Percentiles rank a stretch among this genome's conserved stretches.
Conservation (phyloP, 2,797 vertebrate species). For the Acridotheres tristis region DNA sequence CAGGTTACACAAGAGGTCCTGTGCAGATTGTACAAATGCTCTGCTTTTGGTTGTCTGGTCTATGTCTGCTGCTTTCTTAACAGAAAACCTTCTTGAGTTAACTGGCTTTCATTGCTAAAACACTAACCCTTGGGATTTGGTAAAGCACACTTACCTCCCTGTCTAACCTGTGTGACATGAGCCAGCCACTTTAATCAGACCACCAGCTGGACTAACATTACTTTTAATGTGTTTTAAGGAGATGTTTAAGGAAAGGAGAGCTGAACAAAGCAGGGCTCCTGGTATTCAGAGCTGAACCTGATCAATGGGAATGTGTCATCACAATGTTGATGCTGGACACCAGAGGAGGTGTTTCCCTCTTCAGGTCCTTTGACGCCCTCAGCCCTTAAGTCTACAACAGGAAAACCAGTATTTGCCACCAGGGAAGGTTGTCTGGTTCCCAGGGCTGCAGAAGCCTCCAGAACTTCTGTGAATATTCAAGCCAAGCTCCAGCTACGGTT, state of each 20-base stretch:
- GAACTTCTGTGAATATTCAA: not conserved
- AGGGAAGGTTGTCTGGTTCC: not conserved
- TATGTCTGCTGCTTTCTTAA: not conserved
- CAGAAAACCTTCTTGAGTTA: not conserved
- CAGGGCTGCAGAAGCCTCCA: not conserved
- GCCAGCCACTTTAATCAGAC: not conserved
- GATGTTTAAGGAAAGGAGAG: not conserved
- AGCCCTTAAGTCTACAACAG: not conserved
- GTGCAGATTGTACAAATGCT: not conserved
- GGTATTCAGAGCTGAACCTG: not conserved
- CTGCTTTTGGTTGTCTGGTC: not conserved
- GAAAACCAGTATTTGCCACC: not conserved
- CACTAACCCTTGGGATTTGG: not conserved
- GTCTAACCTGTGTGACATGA: not conserved
- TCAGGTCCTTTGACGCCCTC: not conserved
- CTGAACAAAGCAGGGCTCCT: not conserved
- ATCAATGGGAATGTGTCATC: not conserved
- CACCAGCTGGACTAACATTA: not conserved
- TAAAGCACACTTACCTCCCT: not conserved
- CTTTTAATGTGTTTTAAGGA: not conserved
- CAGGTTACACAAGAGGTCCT: not conserved
- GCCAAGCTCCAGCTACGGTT: not conserved
- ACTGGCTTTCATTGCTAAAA: not conserved
- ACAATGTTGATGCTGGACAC: not conserved
- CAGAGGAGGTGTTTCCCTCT: not conserved